Conservation (phyloP, 2,113 vertebrate species). For the Centropus unirufus region DNA sequence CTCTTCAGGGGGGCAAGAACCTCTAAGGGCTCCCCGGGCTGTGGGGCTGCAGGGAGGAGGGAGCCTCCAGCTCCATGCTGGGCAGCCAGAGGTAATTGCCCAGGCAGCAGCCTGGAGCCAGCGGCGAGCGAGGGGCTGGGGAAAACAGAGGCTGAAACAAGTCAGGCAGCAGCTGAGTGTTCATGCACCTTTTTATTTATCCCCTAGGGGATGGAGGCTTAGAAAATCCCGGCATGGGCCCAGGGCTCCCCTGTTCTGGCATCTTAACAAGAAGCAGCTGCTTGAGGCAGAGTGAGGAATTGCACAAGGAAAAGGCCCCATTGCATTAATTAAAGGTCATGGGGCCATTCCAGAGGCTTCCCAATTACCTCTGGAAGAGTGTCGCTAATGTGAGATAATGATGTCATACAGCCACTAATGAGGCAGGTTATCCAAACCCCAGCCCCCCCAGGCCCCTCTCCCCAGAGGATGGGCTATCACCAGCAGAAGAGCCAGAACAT, state of each 20-base stretch:
- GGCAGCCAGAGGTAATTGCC: neutral
- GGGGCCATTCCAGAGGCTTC: slow-evolving; percentile 61
- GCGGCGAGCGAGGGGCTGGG: neutral
- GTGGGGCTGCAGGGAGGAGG: neutral
- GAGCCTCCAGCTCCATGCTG: neutral
- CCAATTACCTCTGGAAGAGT: slow-evolving; percentile 69
- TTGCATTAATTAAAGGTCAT: slow-evolving; percentile 69
- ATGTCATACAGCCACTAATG: slow-evolving; percentile 69
- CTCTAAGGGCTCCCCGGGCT: neutral
- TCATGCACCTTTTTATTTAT: slow-evolving; percentile 34
- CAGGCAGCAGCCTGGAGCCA: neutral
- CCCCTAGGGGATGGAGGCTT: neutral
- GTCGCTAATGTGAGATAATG: slow-evolving; percentile 76
- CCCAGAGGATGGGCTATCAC: neutral
- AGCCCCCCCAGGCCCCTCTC: neutral
- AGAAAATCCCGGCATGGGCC: slow-evolving; percentile 1
- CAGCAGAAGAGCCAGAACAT: neutral
- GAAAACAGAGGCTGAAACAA: neutral
- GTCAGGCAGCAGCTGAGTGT: slow-evolving; percentile 24
- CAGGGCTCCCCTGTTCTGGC: slow-evolving; percentile 32
- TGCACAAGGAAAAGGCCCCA: slow-evolving; percentile 7
- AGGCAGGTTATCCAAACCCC: slow-evolving; percentile 57
- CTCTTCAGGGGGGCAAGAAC: neutral
- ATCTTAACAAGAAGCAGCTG: slow-evolving; percentile 70
- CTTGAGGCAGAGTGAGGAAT: slow-evolving; percentile 38